A percentile compares a stretch with the other conserved stretches of the same genome.
phyloP scores from a whole-genome alignment of 2,797 vertebrate species.

The Iguana delicatissima region DNA sequence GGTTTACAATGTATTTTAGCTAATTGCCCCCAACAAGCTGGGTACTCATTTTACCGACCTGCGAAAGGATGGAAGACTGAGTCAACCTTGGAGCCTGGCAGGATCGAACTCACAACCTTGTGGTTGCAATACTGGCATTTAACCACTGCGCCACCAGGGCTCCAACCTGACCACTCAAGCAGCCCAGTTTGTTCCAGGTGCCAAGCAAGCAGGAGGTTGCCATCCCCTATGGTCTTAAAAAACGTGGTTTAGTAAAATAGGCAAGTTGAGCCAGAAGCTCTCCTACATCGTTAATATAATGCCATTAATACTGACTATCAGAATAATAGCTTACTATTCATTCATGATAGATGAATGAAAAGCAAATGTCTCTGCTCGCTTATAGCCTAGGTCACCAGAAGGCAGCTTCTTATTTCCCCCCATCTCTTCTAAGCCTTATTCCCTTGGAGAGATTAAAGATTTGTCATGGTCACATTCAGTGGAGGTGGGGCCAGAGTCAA shows the following conservation, averaged over 20 bases:
- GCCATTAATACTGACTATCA: background rate
- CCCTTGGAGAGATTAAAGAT: background rate
- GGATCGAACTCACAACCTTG: too few relatives aligned
- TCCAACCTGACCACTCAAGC: background rate
- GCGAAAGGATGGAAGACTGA: too few relatives aligned
- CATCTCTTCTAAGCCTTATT: background rate
- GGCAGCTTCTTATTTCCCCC: background rate
- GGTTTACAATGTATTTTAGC: too few relatives aligned
- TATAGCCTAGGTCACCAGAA: background rate
- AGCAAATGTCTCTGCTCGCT: background rate
- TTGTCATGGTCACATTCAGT: background rate
- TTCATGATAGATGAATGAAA: background rate
- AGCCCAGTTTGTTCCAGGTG: background rate
- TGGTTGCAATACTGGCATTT: too few relatives aligned
- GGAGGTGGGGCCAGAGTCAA: background rate
- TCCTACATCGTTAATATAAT: background rate
- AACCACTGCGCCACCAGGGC: too few relatives aligned
- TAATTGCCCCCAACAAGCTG: too few relatives aligned
- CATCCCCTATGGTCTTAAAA: background rate
- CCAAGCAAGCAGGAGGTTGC: background rate
- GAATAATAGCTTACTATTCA: background rate
- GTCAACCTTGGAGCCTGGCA: too few relatives aligned
- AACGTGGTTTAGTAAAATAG: background rate
- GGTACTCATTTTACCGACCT: too few relatives aligned
- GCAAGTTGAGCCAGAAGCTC: background rate